Base-by-base conservation (phyloP, 2,888 invertebrate species). In the Tineola bisselliella region DNA sequence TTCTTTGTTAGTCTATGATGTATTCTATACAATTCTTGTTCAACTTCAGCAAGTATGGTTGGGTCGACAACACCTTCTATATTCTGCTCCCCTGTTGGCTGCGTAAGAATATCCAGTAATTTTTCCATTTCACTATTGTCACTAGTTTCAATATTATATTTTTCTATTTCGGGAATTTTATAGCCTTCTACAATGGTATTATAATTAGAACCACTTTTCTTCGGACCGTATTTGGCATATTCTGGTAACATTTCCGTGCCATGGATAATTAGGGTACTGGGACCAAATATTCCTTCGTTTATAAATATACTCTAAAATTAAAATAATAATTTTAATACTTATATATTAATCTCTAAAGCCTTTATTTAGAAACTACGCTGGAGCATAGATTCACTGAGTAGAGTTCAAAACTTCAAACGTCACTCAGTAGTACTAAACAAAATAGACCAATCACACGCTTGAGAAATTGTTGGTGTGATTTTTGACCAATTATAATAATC, bases 201-300 rank as follows among this genome's bases (percentile, higher is more conserved):
- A 68, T 89, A 89, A 61, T 88, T 76, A 52, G 86, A 72, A 63
- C 89, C 83, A 70, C 91, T 90, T 63, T 78, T 74, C 68, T 89
- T 81, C 0, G 84, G 82, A 1, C 90, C 90, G 59, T 83, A 73
- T 65, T 70, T 78, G 86, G 92, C 90, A 68, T 94, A 91, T 2
- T 71, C 70, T 0, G 94, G 94, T 66, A 84, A 83, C 60, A 88
- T 78, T 62, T 76, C 81, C 0, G 93, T 94, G 1, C 95, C 95
- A 68, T 94, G 93, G n/a, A 95, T 73, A 43, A 90, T 81, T 48
- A 94, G 73, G n/a, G 76, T 81, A 0, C 90, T 78, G 33, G 84
- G 74, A 5, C 89, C 89, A n/a, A 94, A 73, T 44, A 71, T 71
- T 0, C 25, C 25, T 25, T 25, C 25, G 6, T 25, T 25, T 6